These are phyloP conservation scores for Aricia artaxerxes DNA, from an alignment of 2,888 invertebrate genomes.

Conservation along the genomic window DNA sequence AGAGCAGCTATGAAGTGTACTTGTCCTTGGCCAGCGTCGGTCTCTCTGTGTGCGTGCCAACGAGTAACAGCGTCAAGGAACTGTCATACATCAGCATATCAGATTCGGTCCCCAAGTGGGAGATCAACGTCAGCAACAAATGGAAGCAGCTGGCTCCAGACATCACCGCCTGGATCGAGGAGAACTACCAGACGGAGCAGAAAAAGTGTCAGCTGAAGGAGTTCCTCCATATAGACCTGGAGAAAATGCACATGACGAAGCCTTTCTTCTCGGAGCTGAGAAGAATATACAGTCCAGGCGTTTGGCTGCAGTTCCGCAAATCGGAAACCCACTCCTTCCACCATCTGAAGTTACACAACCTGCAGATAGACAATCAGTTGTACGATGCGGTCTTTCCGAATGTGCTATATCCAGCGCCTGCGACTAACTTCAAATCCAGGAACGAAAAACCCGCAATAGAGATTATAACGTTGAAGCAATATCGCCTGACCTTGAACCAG, in stretches of 20 bases:
- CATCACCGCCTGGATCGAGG: conserved; percentile 90
- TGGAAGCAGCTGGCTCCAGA: conserved; percentile 90
- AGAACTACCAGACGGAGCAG: conserved; percentile 85
- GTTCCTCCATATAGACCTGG: conserved; percentile 88
- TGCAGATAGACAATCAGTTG: conserved; percentile 89
- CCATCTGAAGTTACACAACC: conserved; percentile 83
- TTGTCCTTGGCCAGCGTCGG: conserved; percentile 86
- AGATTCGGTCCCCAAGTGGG: conserved; percentile 89
- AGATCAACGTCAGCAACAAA: conserved; percentile 88
- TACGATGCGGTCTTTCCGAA: conserved; percentile 86
- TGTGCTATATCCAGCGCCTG: conserved; percentile 82
- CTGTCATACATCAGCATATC: conserved; percentile 84
- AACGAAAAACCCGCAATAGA: conserved; percentile 81
- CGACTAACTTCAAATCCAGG: conserved; percentile 60
- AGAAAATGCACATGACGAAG: conserved; percentile 92
- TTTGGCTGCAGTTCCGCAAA: conserved; percentile 87
- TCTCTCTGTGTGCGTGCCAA: conserved; percentile 79
- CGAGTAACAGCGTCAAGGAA: conserved; percentile 76
- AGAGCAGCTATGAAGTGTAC: conserved; percentile 84
- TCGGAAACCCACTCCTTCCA: conserved; percentile 85
- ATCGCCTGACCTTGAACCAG: conserved; percentile 71
- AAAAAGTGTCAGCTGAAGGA: conserved; percentile 88
- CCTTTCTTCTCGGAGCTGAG: conserved; percentile 90
- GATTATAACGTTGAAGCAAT: conserved; percentile 76
- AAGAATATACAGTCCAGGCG: conserved; percentile 86